phyloP scores from a whole-genome alignment of 2,888 invertebrate species.

The Ypsolopha sequella region DNA sequence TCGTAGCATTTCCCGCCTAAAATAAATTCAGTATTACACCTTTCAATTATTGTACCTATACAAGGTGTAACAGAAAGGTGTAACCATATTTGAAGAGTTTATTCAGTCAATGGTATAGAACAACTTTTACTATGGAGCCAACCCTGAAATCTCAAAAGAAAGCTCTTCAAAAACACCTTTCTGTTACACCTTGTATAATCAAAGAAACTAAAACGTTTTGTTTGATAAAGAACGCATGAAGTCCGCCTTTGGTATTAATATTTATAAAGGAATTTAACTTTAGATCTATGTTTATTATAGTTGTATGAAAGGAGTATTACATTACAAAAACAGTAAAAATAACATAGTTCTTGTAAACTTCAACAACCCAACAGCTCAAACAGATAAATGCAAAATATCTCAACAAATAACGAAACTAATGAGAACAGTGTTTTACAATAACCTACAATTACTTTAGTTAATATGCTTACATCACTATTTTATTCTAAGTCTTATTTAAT shows the following conservation, averaged over 20 bases:
- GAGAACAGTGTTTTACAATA: background rate
- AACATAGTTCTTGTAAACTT: background rate
- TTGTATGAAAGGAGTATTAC: background rate
- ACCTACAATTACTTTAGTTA: background rate
- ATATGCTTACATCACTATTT: conserved; percentile 15
- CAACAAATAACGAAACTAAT: background rate
- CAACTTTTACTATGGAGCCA: too few relatives aligned
- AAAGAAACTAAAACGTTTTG: too few relatives aligned
- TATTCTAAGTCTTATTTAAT: conserved; percentile 2
- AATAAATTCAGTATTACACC: too few relatives aligned
- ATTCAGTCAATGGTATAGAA: too few relatives aligned
- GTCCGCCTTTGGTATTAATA: background rate
- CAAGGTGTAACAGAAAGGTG: too few relatives aligned
- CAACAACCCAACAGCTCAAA: background rate
- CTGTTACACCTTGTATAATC: too few relatives aligned
- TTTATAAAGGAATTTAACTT: background rate
- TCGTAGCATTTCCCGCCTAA: too few relatives aligned
- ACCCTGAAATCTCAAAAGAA: too few relatives aligned
- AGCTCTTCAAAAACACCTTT: too few relatives aligned
- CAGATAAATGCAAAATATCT: background rate
- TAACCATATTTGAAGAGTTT: too few relatives aligned
- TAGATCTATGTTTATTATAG: background rate
- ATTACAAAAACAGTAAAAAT: background rate
- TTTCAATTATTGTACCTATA: too few relatives aligned
- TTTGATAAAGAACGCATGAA: too few relatives aligned